Evolutionary conservation across 2,797 vertebrate genomes (phyloP).

Genomic region (Oreortyx pictus): DNA sequence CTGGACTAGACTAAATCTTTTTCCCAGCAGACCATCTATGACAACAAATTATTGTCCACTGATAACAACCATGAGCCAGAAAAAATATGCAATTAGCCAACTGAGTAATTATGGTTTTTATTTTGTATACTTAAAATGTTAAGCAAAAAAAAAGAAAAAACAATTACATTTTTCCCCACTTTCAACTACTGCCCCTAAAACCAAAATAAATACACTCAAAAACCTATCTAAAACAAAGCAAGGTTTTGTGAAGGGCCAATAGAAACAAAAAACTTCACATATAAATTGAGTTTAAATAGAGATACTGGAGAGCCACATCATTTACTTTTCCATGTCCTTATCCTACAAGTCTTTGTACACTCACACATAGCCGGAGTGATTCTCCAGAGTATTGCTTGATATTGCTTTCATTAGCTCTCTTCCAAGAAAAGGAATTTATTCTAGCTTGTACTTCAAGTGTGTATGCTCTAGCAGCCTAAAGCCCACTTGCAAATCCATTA

Average conservation of each 20-base stretch:
- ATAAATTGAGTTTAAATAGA: constrained; percentile 42
- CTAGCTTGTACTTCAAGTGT: not conserved
- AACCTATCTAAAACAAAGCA: constrained; percentile 43
- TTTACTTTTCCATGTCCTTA: constrained; percentile 47
- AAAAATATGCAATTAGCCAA: constrained; percentile 51
- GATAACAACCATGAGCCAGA: constrained; percentile 15
- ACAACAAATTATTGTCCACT: constrained; percentile 47
- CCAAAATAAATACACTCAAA: constrained; percentile 61
- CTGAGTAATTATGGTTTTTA: constrained; percentile 18
- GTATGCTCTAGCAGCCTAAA: not conserved
- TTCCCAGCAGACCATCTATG: constrained; percentile 38
- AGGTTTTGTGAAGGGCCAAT: constrained; percentile 29
- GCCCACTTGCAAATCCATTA: constrained; percentile 13
- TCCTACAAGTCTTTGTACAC: constrained; percentile 17
- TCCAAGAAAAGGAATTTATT: constrained; percentile 37
- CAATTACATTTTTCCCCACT: constrained; percentile 40
- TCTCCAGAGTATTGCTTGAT: not conserved
- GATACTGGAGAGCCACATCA: constrained; percentile 24
- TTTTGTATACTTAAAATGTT: constrained; percentile 51
- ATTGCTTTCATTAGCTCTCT: constrained; percentile 42
- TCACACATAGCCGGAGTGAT: not conserved
- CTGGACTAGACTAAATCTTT: constrained; percentile 12
- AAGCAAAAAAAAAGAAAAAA: constrained; percentile 38
- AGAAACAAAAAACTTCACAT: constrained; percentile 44
- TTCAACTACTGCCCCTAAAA: constrained; percentile 37